Percentiles rank a stretch among this genome's conserved stretches.
Conservation (phyloP, 2,888 invertebrate species). For the Pachliopta kotzebuea region DNA sequence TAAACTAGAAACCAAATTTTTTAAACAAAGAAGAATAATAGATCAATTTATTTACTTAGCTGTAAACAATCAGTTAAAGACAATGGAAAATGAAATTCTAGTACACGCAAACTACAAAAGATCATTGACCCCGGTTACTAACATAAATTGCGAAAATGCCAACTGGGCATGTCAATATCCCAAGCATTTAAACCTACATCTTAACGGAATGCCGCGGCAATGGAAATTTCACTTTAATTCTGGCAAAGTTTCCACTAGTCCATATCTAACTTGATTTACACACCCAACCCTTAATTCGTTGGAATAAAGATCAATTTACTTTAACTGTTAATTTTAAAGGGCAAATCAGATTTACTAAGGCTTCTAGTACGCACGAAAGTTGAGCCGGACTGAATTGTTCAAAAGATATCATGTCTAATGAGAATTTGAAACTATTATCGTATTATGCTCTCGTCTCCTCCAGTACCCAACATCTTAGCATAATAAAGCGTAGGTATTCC, state of each 20-base stretch:
- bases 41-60: too few relatives aligned
- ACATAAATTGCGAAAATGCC: slow-evolving; percentile 53
- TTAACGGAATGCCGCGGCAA: slow-evolving; percentile 33
- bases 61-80: too few relatives aligned
- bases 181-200: slow-evolving; percentile 40
- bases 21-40: too few relatives aligned
- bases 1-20: neutral
- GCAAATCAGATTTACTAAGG: slow-evolving; percentile 46
- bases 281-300: slow-evolving; percentile 31
- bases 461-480: slow-evolving; percentile 4
- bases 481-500: slow-evolving; percentile 10
- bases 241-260: slow-evolving; percentile 40
- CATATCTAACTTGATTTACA: slow-evolving; percentile 22
- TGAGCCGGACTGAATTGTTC: slow-evolving; percentile 36
- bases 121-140: slow-evolving; percentile 42
- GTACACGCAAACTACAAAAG: slow-evolving; percentile 41
- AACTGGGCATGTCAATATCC: slow-evolving; percentile 48
- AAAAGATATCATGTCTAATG: slow-evolving; percentile 34
- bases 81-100: slow-evolving; percentile 18
- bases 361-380: slow-evolving; percentile 42
- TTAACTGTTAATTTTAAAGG: slow-evolving; percentile 30
- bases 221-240: slow-evolving; percentile 45
- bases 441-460: slow-evolving; percentile 22
- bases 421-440: slow-evolving; percentile 30
- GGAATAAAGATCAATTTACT: slow-evolving; percentile 34